Conservation (phyloP, 2,888 invertebrate genomes). For the Dynastes maya region DNA sequence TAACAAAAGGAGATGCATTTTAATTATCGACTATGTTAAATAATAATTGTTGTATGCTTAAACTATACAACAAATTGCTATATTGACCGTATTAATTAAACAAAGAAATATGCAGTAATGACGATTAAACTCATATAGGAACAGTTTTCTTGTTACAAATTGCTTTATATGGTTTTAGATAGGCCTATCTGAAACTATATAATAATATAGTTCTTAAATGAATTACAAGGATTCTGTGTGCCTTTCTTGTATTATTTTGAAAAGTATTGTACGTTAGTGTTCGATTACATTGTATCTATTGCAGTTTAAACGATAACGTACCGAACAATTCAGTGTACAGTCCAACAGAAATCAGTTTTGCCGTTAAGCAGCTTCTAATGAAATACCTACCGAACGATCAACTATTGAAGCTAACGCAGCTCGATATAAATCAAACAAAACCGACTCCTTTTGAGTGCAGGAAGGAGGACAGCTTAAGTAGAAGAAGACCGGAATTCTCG, state of each 20-base stretch:
- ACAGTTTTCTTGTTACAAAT: too few relatives aligned
- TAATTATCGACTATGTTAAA: too few relatives aligned
- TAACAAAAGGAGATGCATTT: too few relatives aligned
- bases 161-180: too few relatives aligned
- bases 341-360: conserved; percentile 72
- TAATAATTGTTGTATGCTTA: too few relatives aligned
- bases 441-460: conserved; percentile 19
- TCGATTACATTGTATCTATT: neutral
- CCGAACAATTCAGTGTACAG: conserved; percentile 56
- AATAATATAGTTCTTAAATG: too few relatives aligned
- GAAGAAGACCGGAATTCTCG: conserved; percentile 76
- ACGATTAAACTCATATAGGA: too few relatives aligned
- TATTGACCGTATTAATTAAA: too few relatives aligned
- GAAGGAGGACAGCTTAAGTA: conserved; percentile 57
- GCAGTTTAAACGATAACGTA: conserved; percentile 10
- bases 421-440: conserved; percentile 50
- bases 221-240: too few relatives aligned
- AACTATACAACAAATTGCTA: too few relatives aligned
- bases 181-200: too few relatives aligned
- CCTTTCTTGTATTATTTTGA: neutral
- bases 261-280: neutral
- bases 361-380: conserved; percentile 73
- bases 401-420: conserved; percentile 63
- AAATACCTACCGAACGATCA: conserved; percentile 74
- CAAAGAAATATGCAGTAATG: too few relatives aligned